Evolutionary conservation across 1,140 invertebrate species (phyloP).

Genomic region (Diabrotica virgifera): DNA sequence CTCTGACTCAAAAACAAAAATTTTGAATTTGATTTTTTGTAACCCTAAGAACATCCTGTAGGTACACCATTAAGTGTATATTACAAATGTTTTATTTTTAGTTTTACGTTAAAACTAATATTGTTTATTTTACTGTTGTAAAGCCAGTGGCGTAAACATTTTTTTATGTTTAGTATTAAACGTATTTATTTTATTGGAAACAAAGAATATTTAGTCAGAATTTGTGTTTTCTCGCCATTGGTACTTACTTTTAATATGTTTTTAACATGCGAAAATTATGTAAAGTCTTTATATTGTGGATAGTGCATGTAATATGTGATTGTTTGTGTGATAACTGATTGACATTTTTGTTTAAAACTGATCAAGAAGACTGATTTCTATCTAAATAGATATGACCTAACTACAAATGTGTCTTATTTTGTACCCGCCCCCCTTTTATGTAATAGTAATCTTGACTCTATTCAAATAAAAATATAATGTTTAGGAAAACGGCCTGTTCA

Average conservation of each 20-base stretch:
- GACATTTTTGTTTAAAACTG: constrained; percentile 40
- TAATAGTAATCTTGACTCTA: background rate
- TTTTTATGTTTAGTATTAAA: too few species aligned
- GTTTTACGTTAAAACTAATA: too few species aligned
- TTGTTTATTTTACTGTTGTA: too few species aligned
- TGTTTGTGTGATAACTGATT: constrained; percentile 45
- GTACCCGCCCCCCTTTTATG: background rate
- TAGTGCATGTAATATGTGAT: constrained; percentile 45
- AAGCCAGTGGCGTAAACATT: too few species aligned
- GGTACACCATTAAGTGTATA: too few species aligned
- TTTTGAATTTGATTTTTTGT: too few species aligned
- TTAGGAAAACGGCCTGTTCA: too few species aligned
- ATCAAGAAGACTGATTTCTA: constrained; percentile 47
- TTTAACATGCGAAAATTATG: constrained; percentile 22
- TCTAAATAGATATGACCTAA: constrained; percentile 32
- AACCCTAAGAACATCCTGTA: too few species aligned
- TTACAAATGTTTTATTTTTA: too few species aligned
- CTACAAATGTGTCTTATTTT: background rate
- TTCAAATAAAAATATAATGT: too few species aligned
- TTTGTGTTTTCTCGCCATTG: constrained; percentile 21
- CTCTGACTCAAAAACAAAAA: too few species aligned
- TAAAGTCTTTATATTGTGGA: constrained; percentile 28
- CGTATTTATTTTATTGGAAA: too few species aligned
- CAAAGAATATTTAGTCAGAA: constrained; percentile 6
- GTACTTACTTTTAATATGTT: constrained; percentile 13